A percentile compares a stretch with the other conserved stretches of the same genome.
Evolutionary conservation across 2,888 invertebrate genomes (phyloP).

Genomic region (Gymnoscelis rufifasciata): DNA sequence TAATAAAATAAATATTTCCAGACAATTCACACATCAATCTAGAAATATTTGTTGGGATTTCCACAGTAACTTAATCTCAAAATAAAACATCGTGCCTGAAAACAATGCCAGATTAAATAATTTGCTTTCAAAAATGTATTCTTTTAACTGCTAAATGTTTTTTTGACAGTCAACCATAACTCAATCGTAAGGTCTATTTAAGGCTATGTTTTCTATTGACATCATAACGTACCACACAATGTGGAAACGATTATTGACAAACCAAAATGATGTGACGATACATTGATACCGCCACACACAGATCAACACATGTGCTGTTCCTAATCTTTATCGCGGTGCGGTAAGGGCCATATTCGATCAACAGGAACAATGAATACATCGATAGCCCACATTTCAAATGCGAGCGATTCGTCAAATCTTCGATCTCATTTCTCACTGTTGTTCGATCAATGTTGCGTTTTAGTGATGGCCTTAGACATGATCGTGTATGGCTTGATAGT

Average conservation of each 20-base stretch:
- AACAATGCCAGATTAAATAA: slow-evolving; percentile 55
- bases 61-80: no score
- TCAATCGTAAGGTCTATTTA: no score
- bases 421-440: slow-evolving; percentile 62
- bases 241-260: slow-evolving; percentile 41
- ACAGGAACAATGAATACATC: slow-evolving; percentile 53
- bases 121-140: slow-evolving; percentile 50
- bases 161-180: slow-evolving; percentile 14
- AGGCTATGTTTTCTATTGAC: background rate
- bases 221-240: slow-evolving; percentile 13
- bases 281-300: slow-evolving; percentile 51
- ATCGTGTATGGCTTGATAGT: no score
- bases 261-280: slow-evolving; percentile 57
- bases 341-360: slow-evolving; percentile 18
- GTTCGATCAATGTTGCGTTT: slow-evolving; percentile 39
- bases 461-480: slow-evolving; percentile 30
- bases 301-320: slow-evolving; percentile 41
- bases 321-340: slow-evolving; percentile 7
- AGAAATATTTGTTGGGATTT: no score
- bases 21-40: no score
- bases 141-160: slow-evolving; percentile 16
- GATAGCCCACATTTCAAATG: slow-evolving; percentile 58
- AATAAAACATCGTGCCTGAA: no score
- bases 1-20: no score
- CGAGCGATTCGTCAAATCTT: slow-evolving; percentile 64